Evolutionary conservation across 1,140 invertebrate species (phyloP).

Genomic region (Temnothorax nylanderi): DNA sequence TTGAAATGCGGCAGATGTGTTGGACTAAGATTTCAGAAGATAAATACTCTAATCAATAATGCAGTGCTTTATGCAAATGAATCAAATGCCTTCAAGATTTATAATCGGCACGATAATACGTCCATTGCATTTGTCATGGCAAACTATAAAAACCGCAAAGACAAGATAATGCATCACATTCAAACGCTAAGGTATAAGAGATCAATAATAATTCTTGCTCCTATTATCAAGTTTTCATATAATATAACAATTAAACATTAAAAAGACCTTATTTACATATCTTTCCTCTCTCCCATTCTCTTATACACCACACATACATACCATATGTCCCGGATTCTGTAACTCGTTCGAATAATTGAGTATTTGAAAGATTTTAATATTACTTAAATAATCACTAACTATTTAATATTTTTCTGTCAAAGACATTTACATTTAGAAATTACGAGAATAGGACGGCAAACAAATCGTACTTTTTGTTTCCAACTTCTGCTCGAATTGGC

Average conservation of each 20-base stretch:
- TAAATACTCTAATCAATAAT: constrained; percentile 3
- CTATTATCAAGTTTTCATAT: neutral
- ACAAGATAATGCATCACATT: constrained; percentile 12
- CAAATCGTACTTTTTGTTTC: neutral
- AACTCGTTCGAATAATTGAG: neutral
- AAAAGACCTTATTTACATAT: neutral
- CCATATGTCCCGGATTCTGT: neutral
- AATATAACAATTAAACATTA: neutral
- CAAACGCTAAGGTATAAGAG: constrained; percentile 24
- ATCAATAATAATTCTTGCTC: neutral
- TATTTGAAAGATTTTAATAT: neutral
- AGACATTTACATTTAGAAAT: constrained; percentile 27
- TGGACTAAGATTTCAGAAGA: neutral
- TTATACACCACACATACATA: neutral
- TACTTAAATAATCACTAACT: neutral
- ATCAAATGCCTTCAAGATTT: neutral
- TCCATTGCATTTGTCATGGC: neutral
- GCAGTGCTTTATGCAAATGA: constrained; percentile 5
- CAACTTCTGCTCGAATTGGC: constrained; percentile 17
- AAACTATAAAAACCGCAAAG: constrained; percentile 1
- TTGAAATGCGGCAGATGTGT: neutral
- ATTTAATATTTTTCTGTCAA: constrained; percentile 14
- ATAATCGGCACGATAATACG: neutral
- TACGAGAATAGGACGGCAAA: constrained; percentile 10
- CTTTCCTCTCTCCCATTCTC: too few relatives aligned